Percentiles rank a stretch among this genome's conserved stretches.
phyloP scores from a whole-genome alignment of 2,888 invertebrate species.

The Matsumyia berberina region DNA sequence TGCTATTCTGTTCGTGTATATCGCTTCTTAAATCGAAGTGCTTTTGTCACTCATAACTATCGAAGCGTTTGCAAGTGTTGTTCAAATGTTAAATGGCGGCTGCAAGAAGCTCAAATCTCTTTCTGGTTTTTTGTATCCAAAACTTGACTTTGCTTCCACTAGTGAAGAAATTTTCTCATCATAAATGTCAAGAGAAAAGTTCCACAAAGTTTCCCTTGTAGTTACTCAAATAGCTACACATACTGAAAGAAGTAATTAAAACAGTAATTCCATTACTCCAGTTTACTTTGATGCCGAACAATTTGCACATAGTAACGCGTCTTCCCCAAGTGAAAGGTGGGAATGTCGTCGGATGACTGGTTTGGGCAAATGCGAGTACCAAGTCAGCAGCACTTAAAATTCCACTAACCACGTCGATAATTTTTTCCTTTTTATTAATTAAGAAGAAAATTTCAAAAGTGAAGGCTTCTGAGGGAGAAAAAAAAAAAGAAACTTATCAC shows the following conservation, averaged over 20 bases:
- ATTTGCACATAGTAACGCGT: constrained; percentile 21
- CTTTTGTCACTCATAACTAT: no score
- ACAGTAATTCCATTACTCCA: constrained; percentile 52
- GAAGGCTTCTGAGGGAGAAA: no score
- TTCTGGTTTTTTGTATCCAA: no score
- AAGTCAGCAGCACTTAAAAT: constrained; percentile 68
- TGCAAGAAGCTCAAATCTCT: no score
- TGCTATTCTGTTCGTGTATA: no score
- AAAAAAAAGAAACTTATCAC: constrained; percentile 1
- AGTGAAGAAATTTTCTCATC: no score
- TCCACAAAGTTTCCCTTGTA: neutral
- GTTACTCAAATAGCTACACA: neutral
- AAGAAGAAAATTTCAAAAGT: constrained; percentile 20
- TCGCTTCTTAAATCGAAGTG: no score
- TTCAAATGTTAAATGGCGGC: no score
- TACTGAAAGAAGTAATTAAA: constrained; percentile 48
- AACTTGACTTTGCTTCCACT: no score
- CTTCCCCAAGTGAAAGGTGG: constrained; percentile 57
- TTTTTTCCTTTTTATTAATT: constrained; percentile 51
- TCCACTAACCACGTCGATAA: constrained; percentile 57
- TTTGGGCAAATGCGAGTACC: constrained; percentile 31
- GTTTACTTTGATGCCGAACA: constrained; percentile 18
- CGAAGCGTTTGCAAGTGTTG: no score
- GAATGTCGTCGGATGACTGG: constrained; percentile 39
- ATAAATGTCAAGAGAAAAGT: neutral